Conservation (phyloP, 2,113 vertebrate species). For the Syngnathus floridae region DNA sequence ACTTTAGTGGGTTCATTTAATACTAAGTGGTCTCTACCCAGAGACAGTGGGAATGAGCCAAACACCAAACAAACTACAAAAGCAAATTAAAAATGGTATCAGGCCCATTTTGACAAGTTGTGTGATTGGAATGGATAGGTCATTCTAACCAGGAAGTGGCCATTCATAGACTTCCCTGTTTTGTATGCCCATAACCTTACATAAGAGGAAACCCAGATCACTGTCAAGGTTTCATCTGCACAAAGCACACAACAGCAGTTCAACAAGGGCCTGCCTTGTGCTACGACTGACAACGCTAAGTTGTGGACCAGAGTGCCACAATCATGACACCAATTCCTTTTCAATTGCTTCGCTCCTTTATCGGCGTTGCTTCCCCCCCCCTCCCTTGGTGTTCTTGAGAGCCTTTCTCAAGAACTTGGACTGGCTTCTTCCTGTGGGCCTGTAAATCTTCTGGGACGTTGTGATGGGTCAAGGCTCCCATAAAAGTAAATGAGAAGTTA, state of each 20-base stretch:
- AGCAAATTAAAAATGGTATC: neutral
- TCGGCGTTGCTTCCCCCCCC: neutral
- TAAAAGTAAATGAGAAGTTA: neutral
- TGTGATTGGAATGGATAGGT: neutral
- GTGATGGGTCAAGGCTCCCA: neutral
- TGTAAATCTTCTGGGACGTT: neutral
- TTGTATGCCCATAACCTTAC: neutral
- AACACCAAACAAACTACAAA: neutral
- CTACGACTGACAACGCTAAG: neutral
- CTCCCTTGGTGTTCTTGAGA: neutral
- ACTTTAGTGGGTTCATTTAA: neutral
- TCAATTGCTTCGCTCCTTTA: neutral
- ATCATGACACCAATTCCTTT: neutral
- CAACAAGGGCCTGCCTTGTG: slow-evolving; percentile 1
- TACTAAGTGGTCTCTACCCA: neutral
- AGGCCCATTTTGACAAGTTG: neutral
- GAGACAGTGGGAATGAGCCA: neutral
- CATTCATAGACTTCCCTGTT: neutral
- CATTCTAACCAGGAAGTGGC: neutral
- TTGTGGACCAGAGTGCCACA: neutral
- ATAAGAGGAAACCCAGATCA: neutral
- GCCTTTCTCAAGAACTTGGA: neutral
- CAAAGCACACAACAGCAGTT: neutral
- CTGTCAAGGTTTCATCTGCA: slow-evolving; percentile 1
- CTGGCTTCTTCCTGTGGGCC: neutral